Percentiles rank a stretch among this genome's conserved stretches.
phyloP scores from a whole-genome alignment of 1,140 invertebrate species.

The Papilio polytes region DNA sequence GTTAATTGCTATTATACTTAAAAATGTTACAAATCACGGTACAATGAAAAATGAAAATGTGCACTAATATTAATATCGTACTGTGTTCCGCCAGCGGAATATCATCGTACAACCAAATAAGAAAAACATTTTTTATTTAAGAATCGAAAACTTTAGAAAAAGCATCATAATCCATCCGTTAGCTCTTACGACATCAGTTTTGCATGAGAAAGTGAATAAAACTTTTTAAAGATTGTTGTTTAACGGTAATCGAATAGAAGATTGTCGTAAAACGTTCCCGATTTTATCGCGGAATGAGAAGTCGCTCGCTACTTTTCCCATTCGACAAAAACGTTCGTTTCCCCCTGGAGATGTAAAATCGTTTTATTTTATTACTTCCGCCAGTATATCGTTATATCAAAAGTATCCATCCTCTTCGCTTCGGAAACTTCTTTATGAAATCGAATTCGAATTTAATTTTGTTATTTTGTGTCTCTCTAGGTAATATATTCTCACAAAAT shows the following conservation, averaged over 20 bases:
- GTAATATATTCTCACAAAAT: slow-evolving; percentile 3
- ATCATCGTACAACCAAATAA: background rate
- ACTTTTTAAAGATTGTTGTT: slow-evolving; percentile 79
- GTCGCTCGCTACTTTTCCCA: slow-evolving; percentile 81
- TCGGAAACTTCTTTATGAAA: slow-evolving; percentile 63
- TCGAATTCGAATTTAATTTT: slow-evolving; percentile 48
- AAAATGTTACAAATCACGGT: background rate
- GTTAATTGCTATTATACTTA: background rate
- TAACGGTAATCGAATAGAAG: slow-evolving; percentile 81
- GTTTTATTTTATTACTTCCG: slow-evolving; percentile 83
- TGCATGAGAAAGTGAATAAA: slow-evolving; percentile 49
- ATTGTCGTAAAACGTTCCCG: slow-evolving; percentile 82
- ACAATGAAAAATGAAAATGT: background rate
- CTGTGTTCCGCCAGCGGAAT: too few species aligned
- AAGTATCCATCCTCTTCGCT: slow-evolving; percentile 64
- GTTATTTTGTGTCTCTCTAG: background rate
- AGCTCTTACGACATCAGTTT: slow-evolving; percentile 35
- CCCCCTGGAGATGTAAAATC: slow-evolving; percentile 83
- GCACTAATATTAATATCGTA: too few species aligned
- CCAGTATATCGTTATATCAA: slow-evolving; percentile 79
- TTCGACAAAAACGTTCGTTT: slow-evolving; percentile 82
- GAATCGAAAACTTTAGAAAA: background rate
- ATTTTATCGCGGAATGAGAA: slow-evolving; percentile 83
- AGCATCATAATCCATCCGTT: background rate
- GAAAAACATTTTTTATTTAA: background rate